Conservation (phyloP, 2,888 invertebrate genomes). For the Andrena hattorfiana region DNA sequence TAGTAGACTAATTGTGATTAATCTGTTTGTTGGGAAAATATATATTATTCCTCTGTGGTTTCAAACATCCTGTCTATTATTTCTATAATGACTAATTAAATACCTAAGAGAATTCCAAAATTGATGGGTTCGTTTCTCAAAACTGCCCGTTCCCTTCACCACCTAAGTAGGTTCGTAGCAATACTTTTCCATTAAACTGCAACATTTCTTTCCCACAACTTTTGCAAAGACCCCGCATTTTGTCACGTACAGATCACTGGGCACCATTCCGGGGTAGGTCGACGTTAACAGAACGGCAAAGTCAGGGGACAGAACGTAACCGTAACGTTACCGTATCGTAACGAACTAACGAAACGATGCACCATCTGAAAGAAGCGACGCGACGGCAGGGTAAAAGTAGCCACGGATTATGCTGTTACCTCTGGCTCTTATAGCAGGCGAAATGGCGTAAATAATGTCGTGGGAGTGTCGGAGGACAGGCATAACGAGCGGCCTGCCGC, state of each 20-base stretch:
- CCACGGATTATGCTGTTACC: constrained; percentile 41
- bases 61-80: not conserved
- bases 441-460: constrained; percentile 54
- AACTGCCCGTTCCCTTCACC: too few relatives aligned
- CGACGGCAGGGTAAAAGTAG: not conserved
- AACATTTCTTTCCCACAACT: too few relatives aligned
- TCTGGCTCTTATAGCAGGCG: not conserved
- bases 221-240: too few relatives aligned
- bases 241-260: too few relatives aligned
- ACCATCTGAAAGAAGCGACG: not conserved
- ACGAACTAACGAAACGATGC: not conserved
- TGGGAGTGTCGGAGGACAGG: constrained; percentile 35
- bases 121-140: too few relatives aligned
- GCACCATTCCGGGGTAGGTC: too few relatives aligned
- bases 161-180: too few relatives aligned
- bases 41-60: not conserved
- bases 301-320: too few relatives aligned
- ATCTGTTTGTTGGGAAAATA: not conserved
- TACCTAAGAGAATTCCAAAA: not conserved
- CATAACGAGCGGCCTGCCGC: constrained; percentile 49
- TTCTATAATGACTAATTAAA: not conserved
- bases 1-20: not conserved
- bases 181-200: too few relatives aligned
- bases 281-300: too few relatives aligned
- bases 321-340: too few relatives aligned